Base-by-base conservation (phyloP, 2,888 invertebrate genomes). In the Andrena hattorfiana region DNA sequence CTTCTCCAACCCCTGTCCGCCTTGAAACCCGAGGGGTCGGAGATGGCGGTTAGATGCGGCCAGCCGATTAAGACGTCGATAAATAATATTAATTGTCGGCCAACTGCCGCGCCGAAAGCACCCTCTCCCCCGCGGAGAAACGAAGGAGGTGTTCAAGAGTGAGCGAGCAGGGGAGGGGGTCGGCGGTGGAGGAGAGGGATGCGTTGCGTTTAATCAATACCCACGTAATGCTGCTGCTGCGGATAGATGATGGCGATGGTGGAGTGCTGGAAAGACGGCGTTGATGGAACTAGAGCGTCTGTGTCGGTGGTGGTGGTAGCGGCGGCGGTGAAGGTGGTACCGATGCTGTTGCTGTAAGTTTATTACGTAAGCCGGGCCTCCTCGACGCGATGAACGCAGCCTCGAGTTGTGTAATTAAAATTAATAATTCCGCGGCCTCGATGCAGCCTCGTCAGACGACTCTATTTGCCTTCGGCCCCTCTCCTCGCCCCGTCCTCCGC, bases 1-100 rank as follows among this genome's bases (percentile, higher is more conserved):
- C 64, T 51, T 48, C 51, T 71, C 69, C 72, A 72, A 77, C 81
- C 77, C 76, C 74, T 35, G 23, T 56, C 35, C 78, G 69, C 71
- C 63, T 78, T 23, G 64, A 76, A 78, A 71, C 76, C 84, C 62
- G 72, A 69, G 78, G 87, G 87, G 77, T 78, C 49, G 71, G 69
- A 77, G 85, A 73, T 71, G 80, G 78, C 75, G 85, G 90, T 92
- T 92, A 92, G 92, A 93, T 90, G 92, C 89, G 92, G 92, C 90
- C 90, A 81, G 85, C 91, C 93, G 93, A 93, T 93, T 93, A 93
- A 93, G 93, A 93, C 91, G 92, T 92, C 93, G 93, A 93, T 93
- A 93, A 93, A 93, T 93, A 93, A 93, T 93, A 93, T 93, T 93
- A 93, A 93, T 93, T 93, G 92, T 92, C 84, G 88, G 88, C 85